Percentiles rank a stretch among this genome's conserved stretches.
These are phyloP conservation scores for Neria commutata DNA, from an alignment of 2,888 invertebrate species.

Conservation along the genomic window DNA sequence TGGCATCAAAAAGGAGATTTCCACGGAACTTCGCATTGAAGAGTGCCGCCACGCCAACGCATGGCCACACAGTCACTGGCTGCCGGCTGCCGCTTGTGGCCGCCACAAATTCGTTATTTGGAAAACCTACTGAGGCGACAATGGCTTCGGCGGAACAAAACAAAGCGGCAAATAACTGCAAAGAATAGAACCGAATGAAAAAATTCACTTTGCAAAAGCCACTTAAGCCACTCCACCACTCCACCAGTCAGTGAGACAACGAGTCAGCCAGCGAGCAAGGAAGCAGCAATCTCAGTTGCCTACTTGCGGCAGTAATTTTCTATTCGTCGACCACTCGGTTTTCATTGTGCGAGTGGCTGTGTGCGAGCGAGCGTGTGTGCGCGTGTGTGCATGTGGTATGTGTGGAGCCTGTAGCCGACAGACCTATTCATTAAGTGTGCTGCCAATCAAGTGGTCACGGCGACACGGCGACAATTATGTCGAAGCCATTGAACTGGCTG, in stretches of 20 bases:
- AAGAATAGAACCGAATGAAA: not conserved
- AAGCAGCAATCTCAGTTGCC: too few relatives aligned
- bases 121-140: too few relatives aligned
- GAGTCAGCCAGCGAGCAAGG: too few relatives aligned
- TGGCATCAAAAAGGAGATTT: slow-evolving; percentile 3
- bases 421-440: slow-evolving; percentile 5
- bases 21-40: not conserved
- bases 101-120: too few relatives aligned
- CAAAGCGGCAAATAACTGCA: not conserved
- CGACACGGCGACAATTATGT: slow-evolving; percentile 6
- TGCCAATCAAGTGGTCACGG: slow-evolving; percentile 6
- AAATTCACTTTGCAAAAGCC: not conserved
- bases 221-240: too few relatives aligned
- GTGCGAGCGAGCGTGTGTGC: not conserved
- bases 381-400: too few relatives aligned
- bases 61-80: not conserved
- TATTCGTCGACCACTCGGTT: too few relatives aligned
- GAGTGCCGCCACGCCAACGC: not conserved
- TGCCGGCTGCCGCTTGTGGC: too few relatives aligned
- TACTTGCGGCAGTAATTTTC: slow-evolving; percentile 1
- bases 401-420: not conserved
- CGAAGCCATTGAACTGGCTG: not conserved
- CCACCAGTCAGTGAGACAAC: too few relatives aligned
- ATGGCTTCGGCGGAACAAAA: not conserved
- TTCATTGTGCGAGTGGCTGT: not conserved